Base-by-base conservation (phyloP, 2,888 invertebrate genomes). In the Andrena camellia region DNA sequence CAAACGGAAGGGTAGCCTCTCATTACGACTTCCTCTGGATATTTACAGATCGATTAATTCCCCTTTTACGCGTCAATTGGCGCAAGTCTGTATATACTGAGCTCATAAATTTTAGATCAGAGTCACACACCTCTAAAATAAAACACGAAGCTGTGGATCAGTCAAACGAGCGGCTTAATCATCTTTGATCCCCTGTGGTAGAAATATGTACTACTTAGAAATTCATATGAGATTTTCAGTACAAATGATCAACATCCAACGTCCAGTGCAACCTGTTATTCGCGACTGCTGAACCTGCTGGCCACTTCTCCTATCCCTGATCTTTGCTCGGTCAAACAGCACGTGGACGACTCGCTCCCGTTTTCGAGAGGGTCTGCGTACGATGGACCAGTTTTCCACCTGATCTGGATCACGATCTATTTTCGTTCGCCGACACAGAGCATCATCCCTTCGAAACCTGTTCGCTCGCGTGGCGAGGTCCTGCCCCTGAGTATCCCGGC, bases 311-410 rank as follows among this genome's bases (percentile, higher is more conserved):
- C 54, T 35, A 33, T 69, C 31, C 10, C 54, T 84, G 85, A 90
- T 87, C 86, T 81, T 71, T 88, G 90, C 52, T 48, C 60, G 59
- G 31, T 73, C 75, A 48, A 77, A 67, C 70, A 78, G 33, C 77
- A 74, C 75, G 79, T 69, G 81, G 60, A 84, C 26, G 64, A 60
- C 54, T 71, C 66, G 81, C 66, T 67, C 78, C 54, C 57, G 10
- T 74, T 87, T 80, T 59, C n/a, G 8, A 71, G 64, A 74, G 78
- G 60, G 59, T 67, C 54, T 57, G 20, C 70, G 17, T 29, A 31
- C 66, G 69, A 86, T 93, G 93, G 93, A 93, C 93, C 93, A 93
- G 94, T 93, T 94, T 80, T 92, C 83, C 94, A 94, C 94, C 93
- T 94, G 94, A 94, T 92, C 86, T 91, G 75, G 89, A 92, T 84